phyloP scores from a whole-genome alignment of 64 coral and sea anemone species.

The Montipora sp. region DNA sequence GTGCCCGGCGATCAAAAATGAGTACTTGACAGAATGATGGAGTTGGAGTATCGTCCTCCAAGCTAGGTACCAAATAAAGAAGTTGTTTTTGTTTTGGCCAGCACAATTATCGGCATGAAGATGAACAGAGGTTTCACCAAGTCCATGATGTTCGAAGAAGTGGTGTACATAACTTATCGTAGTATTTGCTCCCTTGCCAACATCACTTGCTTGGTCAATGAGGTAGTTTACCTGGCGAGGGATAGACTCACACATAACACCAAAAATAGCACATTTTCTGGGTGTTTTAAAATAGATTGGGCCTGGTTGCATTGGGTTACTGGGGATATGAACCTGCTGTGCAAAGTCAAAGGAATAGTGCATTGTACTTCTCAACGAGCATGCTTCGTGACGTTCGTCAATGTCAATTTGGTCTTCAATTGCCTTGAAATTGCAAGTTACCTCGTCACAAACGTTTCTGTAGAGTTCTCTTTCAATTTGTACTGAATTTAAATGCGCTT shows the following conservation, averaged over 20 bases:
- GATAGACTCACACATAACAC: no score
- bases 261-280: not conserved
- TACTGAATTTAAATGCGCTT: constrained; percentile 22
- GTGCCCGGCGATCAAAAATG: no score
- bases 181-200: not conserved
- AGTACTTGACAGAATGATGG: no score
- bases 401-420: not conserved
- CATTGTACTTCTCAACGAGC: not conserved
- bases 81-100: no score
- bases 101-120: not conserved
- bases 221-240: no score
- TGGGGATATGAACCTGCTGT: not conserved
- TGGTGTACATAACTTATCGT: no score
- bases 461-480: not conserved
- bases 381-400: not conserved
- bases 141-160: no score
- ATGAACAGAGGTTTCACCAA: no score
- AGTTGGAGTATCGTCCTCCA: no score
- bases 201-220: not conserved
- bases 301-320: not conserved
- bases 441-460: constrained; percentile 20
- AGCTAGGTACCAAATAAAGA: no score
- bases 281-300: constrained; percentile 14
- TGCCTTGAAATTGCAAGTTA: not conserved
- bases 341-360: constrained; percentile 6